A percentile compares a stretch with the other conserved stretches of the same genome.
Evolutionary conservation across 1,140 invertebrate species (phyloP).

Genomic region (Gonioctena quinquepunctata): DNA sequence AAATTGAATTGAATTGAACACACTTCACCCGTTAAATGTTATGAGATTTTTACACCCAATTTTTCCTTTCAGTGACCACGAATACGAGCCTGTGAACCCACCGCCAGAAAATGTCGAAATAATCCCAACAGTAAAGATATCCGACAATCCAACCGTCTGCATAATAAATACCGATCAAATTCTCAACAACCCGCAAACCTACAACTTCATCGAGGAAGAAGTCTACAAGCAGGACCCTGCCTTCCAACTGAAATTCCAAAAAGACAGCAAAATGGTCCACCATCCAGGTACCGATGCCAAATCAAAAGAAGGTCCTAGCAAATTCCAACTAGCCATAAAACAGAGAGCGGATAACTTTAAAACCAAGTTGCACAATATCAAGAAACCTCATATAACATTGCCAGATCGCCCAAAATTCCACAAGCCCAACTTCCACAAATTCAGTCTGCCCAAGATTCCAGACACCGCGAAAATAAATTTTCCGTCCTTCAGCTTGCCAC

Average conservation of each 20-base stretch:
- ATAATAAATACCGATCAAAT: constrained; percentile 18
- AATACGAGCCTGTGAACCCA: constrained; percentile 77
- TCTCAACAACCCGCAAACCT: not conserved
- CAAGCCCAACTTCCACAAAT: constrained; percentile 55
- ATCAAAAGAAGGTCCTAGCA: constrained; percentile 31
- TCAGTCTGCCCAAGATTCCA: constrained; percentile 67
- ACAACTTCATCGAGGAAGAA: not conserved
- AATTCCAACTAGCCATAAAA: constrained; percentile 52
- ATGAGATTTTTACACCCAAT: too few relatives aligned
- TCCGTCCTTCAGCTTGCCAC: constrained; percentile 50
- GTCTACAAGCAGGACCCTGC: not conserved
- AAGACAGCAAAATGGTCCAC: not conserved
- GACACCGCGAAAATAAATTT: constrained; percentile 64
- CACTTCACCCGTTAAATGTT: too few relatives aligned
- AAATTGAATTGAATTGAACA: too few relatives aligned
- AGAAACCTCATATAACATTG: constrained; percentile 57
- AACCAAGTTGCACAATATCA: constrained; percentile 64
- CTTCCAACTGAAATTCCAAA: not conserved
- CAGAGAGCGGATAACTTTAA: constrained; percentile 65
- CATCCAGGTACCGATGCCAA: not conserved
- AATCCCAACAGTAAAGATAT: not conserved
- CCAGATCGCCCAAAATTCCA: constrained; percentile 46
- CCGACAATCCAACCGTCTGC: not conserved
- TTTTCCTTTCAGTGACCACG: constrained; percentile 77
- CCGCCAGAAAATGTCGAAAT: constrained; percentile 34